Evolutionary conservation across 2,113 vertebrate species (phyloP).

Genomic region (Balaenoptera acutorostrata): DNA sequence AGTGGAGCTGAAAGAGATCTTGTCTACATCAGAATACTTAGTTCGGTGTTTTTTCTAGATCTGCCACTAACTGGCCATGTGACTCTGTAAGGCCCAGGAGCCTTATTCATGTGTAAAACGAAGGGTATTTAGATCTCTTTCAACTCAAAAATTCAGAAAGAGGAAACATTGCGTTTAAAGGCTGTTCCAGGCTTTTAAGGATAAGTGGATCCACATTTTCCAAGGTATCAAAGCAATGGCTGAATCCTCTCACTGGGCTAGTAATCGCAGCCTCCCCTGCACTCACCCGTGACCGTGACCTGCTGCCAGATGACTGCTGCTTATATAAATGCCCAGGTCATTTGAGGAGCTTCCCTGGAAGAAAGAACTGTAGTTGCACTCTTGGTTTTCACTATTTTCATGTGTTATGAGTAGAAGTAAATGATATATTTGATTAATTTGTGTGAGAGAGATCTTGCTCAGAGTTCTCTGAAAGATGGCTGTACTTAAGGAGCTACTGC

Average conservation of each 20-base stretch:
- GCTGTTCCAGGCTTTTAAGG: neutral
- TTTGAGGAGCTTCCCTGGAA: neutral
- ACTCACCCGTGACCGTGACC: fast-evolving
- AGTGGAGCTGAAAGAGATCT: neutral
- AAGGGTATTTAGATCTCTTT: neutral
- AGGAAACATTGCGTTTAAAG: neutral
- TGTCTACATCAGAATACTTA: neutral
- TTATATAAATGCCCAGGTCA: neutral
- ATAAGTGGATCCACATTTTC: neutral
- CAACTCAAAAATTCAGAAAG: neutral
- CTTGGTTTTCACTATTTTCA: neutral
- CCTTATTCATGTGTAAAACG: neutral
- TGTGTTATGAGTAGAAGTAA: neutral
- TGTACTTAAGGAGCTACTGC: neutral
- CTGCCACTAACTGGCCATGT: fast-evolving
- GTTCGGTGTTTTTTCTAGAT: neutral
- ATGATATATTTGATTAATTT: neutral
- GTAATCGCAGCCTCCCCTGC: neutral
- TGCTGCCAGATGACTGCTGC: neutral
- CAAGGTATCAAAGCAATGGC: neutral
- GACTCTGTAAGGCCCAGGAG: neutral
- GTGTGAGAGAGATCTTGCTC: neutral
- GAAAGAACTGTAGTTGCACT: neutral
- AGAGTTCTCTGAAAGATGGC: neutral
- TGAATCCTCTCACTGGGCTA: neutral